Evolutionary conservation across 2,888 invertebrate species (phyloP).

Genomic region (Heliconius aoede): DNA sequence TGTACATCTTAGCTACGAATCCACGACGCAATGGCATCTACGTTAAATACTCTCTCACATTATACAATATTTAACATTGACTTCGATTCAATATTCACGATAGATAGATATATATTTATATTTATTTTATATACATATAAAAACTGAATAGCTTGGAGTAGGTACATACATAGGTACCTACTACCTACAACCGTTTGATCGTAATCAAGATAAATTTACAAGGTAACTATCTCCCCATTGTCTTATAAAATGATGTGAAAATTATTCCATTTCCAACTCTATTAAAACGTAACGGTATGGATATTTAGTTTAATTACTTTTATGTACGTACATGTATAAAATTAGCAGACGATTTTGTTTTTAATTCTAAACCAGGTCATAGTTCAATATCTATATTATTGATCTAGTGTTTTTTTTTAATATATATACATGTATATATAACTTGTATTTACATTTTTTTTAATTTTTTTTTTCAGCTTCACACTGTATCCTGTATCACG

Average conservation of each 20-base stretch:
- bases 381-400: background rate
- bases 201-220: constrained; percentile 64
- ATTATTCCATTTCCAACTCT: constrained; percentile 66
- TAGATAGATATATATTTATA: too few species aligned
- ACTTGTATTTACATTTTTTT: too few species aligned
- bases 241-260: constrained; percentile 73
- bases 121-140: too few species aligned
- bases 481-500: too few species aligned
- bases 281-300: constrained; percentile 69
- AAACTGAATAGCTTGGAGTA: constrained; percentile 31
- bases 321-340: constrained; percentile 13
- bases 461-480: too few species aligned
- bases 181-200: constrained; percentile 67
- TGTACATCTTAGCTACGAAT: too few species aligned
- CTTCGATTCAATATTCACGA: too few species aligned
- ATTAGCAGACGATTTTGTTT: background rate
- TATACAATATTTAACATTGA: too few species aligned
- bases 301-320: constrained; percentile 71
- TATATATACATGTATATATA: too few species aligned
- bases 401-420: background rate
- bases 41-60: too few species aligned
- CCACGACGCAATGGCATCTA: too few species aligned
- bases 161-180: constrained; percentile 59
- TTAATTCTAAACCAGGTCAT: background rate
- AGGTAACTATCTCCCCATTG: constrained; percentile 77